Evolutionary conservation across 2,888 invertebrate genomes (phyloP).

Genomic region (Pandemis corylana): DNA sequence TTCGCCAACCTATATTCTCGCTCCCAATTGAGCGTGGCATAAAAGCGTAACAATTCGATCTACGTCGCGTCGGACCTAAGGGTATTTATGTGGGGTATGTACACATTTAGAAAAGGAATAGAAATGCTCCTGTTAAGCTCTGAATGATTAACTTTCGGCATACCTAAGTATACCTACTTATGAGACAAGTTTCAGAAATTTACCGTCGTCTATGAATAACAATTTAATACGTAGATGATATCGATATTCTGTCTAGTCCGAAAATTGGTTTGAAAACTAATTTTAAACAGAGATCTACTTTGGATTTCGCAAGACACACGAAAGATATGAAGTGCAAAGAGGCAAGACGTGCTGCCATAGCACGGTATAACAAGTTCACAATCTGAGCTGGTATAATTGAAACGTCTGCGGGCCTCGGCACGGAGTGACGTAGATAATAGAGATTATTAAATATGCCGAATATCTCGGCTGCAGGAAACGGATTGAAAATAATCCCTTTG

Average conservation of each 20-base stretch:
- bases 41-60: constrained; percentile 18
- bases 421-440: constrained; percentile 70
- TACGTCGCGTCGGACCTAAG: constrained; percentile 4
- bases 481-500: constrained; percentile 74
- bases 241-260: constrained; percentile 25
- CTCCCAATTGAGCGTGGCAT: constrained; percentile 23
- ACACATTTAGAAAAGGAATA: background rate
- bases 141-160: background rate
- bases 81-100: background rate
- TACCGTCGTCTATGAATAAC: constrained; percentile 9
- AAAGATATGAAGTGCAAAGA: constrained; percentile 39
- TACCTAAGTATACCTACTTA: background rate
- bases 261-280: constrained; percentile 41
- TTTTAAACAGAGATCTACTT: constrained; percentile 38
- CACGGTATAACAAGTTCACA: constrained; percentile 52
- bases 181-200: background rate
- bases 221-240: constrained; percentile 17
- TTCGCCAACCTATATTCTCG: constrained; percentile 23
- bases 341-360: constrained; percentile 36
- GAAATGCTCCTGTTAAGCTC: background rate
- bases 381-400: constrained; percentile 67
- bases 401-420: constrained; percentile 63
- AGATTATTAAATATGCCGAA: constrained; percentile 77
- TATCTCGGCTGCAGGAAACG: constrained; percentile 62
- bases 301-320: constrained; percentile 37